phyloP scores from a whole-genome alignment of 2,797 vertebrate genomes.

The Sarcoramphus papa region DNA sequence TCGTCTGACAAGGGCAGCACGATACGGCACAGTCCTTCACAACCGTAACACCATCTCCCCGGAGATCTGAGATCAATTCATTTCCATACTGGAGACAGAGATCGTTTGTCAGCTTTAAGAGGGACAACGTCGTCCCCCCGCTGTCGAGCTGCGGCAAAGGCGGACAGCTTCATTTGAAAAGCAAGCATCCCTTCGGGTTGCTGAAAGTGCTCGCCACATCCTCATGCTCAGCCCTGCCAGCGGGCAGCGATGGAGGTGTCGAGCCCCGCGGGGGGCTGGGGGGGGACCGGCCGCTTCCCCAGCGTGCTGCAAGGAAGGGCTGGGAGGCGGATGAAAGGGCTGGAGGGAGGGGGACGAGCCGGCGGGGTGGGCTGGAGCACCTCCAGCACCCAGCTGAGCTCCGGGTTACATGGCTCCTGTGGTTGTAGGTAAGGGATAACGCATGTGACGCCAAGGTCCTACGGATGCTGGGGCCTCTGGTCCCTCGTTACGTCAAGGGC shows the following conservation, averaged over 20 bases:
- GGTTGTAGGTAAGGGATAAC: fast-evolving
- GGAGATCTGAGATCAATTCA: background rate
- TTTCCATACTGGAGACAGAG: background rate
- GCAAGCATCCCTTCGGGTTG: background rate
- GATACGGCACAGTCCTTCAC: fast-evolving
- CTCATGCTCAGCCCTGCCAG: background rate
- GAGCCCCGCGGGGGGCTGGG: fast-evolving
- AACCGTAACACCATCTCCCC: background rate
- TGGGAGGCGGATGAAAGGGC: background rate
- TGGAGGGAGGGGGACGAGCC: background rate
- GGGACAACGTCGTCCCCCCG: fast-evolving
- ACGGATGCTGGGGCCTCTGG: background rate
- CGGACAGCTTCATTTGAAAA: background rate
- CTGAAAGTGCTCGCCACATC: fast-evolving
- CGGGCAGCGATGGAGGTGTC: fast-evolving
- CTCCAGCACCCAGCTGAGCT: background rate
- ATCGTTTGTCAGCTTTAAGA: background rate
- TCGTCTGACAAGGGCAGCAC: background rate
- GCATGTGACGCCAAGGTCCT: fast-evolving
- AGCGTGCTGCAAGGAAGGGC: background rate
- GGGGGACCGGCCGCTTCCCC: too few relatives aligned
- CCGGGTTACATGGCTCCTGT: fast-evolving
- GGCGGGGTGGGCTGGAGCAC: background rate
- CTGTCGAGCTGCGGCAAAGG: background rate
- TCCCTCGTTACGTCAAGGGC: background rate